A percentile compares a stretch with the other conserved stretches of the same genome.
Conservation (phyloP, 2,888 invertebrate species). For the Pachycephus smyrnensis region DNA sequence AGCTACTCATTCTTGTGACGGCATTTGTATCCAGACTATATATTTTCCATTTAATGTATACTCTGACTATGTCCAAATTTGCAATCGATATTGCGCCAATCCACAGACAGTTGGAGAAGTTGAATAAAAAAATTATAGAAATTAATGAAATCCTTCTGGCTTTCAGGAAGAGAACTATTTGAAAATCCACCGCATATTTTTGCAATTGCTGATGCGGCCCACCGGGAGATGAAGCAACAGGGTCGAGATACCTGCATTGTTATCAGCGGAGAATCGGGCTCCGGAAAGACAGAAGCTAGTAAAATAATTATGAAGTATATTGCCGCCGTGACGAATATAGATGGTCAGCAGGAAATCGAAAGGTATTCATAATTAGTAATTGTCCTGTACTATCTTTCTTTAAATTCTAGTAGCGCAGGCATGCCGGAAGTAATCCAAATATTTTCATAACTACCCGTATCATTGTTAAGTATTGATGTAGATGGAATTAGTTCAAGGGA, state of each 20-base stretch:
- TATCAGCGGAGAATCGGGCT: conserved; percentile 97
- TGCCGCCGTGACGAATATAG: conserved; percentile 94
- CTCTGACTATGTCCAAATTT: no score
- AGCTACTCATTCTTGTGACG: no score
- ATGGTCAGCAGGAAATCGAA: conserved; percentile 95
- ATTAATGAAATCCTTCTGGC: conserved; percentile 20
- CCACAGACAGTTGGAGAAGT: neutral
- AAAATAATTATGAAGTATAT: conserved; percentile 99
- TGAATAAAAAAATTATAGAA: conserved; percentile 12
- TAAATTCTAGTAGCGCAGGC: no score
- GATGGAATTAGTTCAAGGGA: no score
- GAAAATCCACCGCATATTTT: conserved; percentile 97
- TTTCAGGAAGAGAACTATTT: conserved; percentile 89
- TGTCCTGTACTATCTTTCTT: no score
- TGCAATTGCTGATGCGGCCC: conserved; percentile 97
- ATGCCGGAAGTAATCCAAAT: no score
- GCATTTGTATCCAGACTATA: no score
- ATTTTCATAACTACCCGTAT: no score
- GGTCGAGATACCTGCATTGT: conserved; percentile 96
- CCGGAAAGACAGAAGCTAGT: conserved; percentile 98
- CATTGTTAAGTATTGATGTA: no score
- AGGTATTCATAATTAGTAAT: conserved; percentile 71
- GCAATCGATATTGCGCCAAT: no score
- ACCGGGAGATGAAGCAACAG: conserved; percentile 91
- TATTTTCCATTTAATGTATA: no score